Base-by-base conservation (phyloP, 2,888 invertebrate species). In the Drosophila ezoana region DNA sequence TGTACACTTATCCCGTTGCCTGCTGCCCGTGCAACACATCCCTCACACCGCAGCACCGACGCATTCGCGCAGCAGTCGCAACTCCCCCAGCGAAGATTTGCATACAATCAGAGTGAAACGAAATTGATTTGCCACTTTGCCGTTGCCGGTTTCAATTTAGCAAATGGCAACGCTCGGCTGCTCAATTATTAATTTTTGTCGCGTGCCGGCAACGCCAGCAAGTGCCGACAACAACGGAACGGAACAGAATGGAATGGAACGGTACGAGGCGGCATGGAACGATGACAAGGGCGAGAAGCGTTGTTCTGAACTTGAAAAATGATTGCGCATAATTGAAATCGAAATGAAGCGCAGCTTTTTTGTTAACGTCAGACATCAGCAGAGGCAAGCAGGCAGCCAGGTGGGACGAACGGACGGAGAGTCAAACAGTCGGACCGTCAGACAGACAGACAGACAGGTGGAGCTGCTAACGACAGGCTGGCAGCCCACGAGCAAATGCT, bases 141-240 rank as follows among this genome's bases (percentile, higher is more conserved):
- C 20, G 52, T 67, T 77, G 76, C 79, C 64, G 75, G 63, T 74
- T 87, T 84, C 87, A 81, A 83, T 83, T 87, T 83, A 74, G 85
- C 87, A 83, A 83, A 83, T 83, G 87, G 74, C 79, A 78, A 18
- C 66, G 63, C 73, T 57, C 63, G 49, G 47, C 65, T 56, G 72
- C 65, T 87, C 81, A 89, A 84, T 85, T 85, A 85, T 87, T 87
- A 85, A 85, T 85, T 85, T 85, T 81, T 81, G 87, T 89, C 87
- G 85, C 85, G 85, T 85, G 87, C 89, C 81, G 63, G 45, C 62
- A 72, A 48, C 58, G 58, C 62, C 62, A 64, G 58, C 72, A 45
- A n/a, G 35, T 41, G 69, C 53, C 37, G 47, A 45, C 44, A 43
- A 37, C 48, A 37, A 43, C 16, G 43, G 20, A 40, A 38, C 40